Base-by-base conservation (phyloP, 2,113 vertebrate genomes). In the Pipa parva region DNA sequence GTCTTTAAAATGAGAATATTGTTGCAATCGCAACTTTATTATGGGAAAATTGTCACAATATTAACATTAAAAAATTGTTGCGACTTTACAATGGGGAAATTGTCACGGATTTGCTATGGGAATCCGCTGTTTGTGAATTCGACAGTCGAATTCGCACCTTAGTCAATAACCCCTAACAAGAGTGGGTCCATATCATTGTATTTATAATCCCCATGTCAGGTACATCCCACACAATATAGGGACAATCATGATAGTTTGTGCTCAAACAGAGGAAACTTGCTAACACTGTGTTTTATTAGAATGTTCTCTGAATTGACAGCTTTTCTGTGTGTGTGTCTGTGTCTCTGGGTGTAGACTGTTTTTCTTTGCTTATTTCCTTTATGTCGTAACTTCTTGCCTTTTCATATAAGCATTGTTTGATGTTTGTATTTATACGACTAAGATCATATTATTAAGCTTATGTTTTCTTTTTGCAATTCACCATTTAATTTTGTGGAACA, bases 381-480 rank as follows among this genome's bases (percentile, higher is more conserved):
- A 3, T 58, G 33, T 58, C 22, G 55, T 9, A 58, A 58, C n/a
- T 3, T 36, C 29, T 10, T 36, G 12, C 24, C 55, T 36, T 58
- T 58, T 58, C n/a, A 17, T 21, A 18, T 22, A 22, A 22, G 24
- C 8, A 22, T 36, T 58, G 31, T 58, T 29, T 58, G n/a, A 10
- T 58, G 55, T 58, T 58, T 49, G 27, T 33, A 11, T 58, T 58
- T 36, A 9, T 36, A 58, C 11, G 18, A 58, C 18, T 58, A 20
- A 58, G 55, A 58, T 36, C 18, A 36, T 58, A 21, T 58, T 58
- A 58, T 58, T 58, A 58, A 36, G 20, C 52, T 8, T 9, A n/a
- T 58, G 31, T 58, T 58, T 58, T 58, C 55, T 58, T 58, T 58
- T 58, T 58, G 55, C 55, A 58, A 58, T 22, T 58, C n/a, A 22